Base-by-base conservation (phyloP, 2,113 vertebrate genomes). In the Gallinago jamesoni region DNA sequence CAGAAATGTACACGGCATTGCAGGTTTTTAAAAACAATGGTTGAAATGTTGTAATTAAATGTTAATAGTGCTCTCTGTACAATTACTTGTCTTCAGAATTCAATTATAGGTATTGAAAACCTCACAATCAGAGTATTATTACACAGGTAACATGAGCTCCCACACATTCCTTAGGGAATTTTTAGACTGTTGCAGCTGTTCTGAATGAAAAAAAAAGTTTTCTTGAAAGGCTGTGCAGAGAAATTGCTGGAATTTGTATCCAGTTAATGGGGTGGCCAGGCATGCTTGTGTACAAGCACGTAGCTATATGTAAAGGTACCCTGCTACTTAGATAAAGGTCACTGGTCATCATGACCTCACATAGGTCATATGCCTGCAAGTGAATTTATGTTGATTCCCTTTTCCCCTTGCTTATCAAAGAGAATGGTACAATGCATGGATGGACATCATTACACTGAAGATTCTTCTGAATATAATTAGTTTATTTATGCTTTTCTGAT, bases 161-260 rank as follows among this genome's bases (percentile, higher is more conserved):
- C 91, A 85, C 96, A 90, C 66, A 89, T 94, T 97, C 92, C 95
- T 97, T 89, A 62, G 89, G 97, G 97, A 96, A 50, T 97, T 98
- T 96, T 94, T 95, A 87, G 89, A 50, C 89, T 55, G 22, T 62
- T 95, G 27, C 14, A 76, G 21, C 79, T 88, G 24, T 94, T 80
- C 45, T n/a, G 87, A 97, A 95, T 89, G 45, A 43, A 62, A 60
- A 74, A 17, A 39, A 45, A 7, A 30, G 5, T 41, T 57, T 41
- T 50, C 28, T 68, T 76, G 31, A 57, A 57, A 47, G 59, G 18
- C 62, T 70, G 30, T 24, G 30, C 60, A 88, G 75, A 62, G 5
- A 53, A 81, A 56, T 43, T 35, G 66, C 70, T 66, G 62, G 78
- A 79, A 50, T 48, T 50, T 59, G 15, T 52, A 20, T 53, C 22